These are phyloP conservation scores for Autographa pulchrina DNA, from an alignment of 2,888 invertebrate species.

Conservation along the genomic window DNA sequence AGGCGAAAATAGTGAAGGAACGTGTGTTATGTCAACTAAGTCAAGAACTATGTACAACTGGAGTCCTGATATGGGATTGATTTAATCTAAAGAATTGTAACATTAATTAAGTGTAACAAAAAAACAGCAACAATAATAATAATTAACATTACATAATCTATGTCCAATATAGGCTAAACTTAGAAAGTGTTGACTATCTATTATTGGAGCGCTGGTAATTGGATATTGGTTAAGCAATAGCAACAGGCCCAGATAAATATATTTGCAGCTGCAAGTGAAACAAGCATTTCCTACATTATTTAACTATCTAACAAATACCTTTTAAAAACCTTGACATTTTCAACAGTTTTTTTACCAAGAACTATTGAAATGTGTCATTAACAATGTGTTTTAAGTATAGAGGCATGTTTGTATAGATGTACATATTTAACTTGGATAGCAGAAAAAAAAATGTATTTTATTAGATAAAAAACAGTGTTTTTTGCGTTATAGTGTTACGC, in stretches of 20 bases:
- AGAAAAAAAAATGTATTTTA: too few species aligned
- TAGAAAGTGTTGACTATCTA: constrained; percentile 51
- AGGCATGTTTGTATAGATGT: too few species aligned
- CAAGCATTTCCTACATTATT: constrained; percentile 32
- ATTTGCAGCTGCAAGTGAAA: constrained; percentile 13
- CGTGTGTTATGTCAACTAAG: too few species aligned
- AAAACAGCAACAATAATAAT: background rate
- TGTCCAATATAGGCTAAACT: constrained; percentile 31
- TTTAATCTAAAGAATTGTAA: too few species aligned
- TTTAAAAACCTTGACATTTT: background rate
- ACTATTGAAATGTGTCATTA: too few species aligned
- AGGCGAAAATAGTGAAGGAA: too few species aligned
- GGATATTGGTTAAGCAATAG: constrained; percentile 40
- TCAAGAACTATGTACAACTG: too few species aligned
- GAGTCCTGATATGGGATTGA: too few species aligned
- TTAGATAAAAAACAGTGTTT: too few species aligned
- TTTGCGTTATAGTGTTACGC: too few species aligned
- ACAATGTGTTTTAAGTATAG: too few species aligned
- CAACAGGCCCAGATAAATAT: constrained; percentile 22
- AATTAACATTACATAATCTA: constrained; percentile 19
- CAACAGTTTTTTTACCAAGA: background rate
- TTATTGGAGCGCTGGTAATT: constrained; percentile 32
- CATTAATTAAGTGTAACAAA: background rate
- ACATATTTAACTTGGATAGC: too few species aligned
- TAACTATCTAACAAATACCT: constrained; percentile 7